Base-by-base conservation (phyloP, 2,113 vertebrate species). In the Melanerpes formicivorus region DNA sequence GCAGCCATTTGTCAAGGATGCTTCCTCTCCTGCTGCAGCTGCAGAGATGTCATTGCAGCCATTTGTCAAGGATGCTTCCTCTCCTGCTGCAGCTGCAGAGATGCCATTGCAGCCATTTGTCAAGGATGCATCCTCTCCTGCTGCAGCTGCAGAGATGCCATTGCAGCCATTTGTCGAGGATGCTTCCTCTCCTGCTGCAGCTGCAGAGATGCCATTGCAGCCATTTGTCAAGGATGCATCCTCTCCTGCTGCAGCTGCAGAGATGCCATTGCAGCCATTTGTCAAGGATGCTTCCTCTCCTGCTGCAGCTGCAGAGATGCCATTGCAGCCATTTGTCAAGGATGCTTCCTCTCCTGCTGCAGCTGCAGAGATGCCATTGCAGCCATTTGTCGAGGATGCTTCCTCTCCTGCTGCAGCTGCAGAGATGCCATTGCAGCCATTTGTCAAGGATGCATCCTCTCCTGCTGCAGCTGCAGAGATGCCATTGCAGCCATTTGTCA, bases 211-310 rank as follows among this genome's bases (percentile, higher is more conserved):
- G 34, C 34, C 34, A 34, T 34, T 34, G 34, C 34, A 74, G n/a
- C 2, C 16, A 11, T 56, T n/a, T 42, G 19, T 58, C 52, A 0
- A 0, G 55, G 44, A 4, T 69, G 27, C 9, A 8, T 44, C 4
- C 29, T 34, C 37, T 63, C 34, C 58, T 60, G 29, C 58, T 56
- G 58, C 34, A 34, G 34, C 34, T 34, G 34, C 34, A 34, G 34
- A 34, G 34, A 34, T 34, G 34, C 34, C 34, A 34, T 34, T 34
- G 34, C 34, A 74, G n/a, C 2, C 16, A 11, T 56, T n/a, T 42
- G 19, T 58, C 58, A 0, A 0, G 55, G 44, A 4, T 69, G 27
- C 9, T 7, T 44, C 4, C 29, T 34, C 37, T 63, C 34, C 58
- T 60, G 29, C 58, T 56, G 58, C 19, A n/a, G 14, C 25, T 22